Conservation (phyloP, 2,888 invertebrate species). For the Marasmarcha lunaedactyla region DNA sequence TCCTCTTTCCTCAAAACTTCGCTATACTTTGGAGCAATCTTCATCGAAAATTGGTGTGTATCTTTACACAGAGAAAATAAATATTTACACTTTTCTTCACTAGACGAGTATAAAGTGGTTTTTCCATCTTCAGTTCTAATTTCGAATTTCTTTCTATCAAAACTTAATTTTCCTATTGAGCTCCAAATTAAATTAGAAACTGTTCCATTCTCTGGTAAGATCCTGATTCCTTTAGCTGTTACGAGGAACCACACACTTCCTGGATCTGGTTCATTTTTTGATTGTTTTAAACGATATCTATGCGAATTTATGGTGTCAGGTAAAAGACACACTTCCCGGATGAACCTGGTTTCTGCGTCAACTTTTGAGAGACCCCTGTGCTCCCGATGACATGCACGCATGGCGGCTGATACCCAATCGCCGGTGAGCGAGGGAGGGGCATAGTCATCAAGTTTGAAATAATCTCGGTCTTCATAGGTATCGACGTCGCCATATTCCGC, state of each 20-base stretch:
- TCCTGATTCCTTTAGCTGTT: constrained; percentile 91
- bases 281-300: constrained; percentile 82
- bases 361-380: constrained; percentile 81
- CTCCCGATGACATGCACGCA: constrained; percentile 85
- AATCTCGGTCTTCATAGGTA: constrained; percentile 43
- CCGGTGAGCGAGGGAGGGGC: constrained; percentile 78
- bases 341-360: constrained; percentile 90
- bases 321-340: constrained; percentile 86
- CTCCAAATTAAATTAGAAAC: constrained; percentile 93
- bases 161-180: constrained; percentile 93
- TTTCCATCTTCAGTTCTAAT: constrained; percentile 91
- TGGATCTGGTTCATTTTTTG: constrained; percentile 79
- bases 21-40: constrained; percentile 85
- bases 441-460: constrained; percentile 87
- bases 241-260: constrained; percentile 91
- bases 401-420: constrained; percentile 69
- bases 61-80: constrained; percentile 88
- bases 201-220: constrained; percentile 77
- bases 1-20: constrained; percentile 87
- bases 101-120: constrained; percentile 89
- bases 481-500: constrained; percentile 89
- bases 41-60: constrained; percentile 96
- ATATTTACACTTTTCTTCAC: constrained; percentile 94
- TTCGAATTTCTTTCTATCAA: constrained; percentile 98
- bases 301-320: constrained; percentile 93